These are phyloP conservation scores for Scaptodrosophila lebanonensis DNA, from an alignment of 1,140 invertebrate species.

Conservation along the genomic window DNA sequence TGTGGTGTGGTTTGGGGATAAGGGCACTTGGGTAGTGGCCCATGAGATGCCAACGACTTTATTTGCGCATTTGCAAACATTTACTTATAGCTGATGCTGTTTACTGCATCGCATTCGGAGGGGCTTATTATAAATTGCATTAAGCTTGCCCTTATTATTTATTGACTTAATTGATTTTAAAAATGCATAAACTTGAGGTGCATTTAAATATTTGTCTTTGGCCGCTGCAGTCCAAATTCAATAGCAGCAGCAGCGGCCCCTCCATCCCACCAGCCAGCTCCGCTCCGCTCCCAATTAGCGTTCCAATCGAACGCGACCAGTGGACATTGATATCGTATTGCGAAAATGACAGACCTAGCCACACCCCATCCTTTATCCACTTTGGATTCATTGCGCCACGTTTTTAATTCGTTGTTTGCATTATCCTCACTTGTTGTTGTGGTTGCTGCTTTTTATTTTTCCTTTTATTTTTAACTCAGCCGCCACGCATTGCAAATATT, in stretches of 20 bases:
- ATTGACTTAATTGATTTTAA: constrained; percentile 77
- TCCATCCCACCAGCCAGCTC: too few species aligned
- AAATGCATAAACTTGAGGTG: constrained; percentile 74
- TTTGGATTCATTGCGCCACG: constrained; percentile 3
- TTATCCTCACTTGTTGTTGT: constrained; percentile 45
- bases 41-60: constrained; percentile 3
- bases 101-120: constrained; percentile 14
- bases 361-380: not conserved
- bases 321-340: too few species aligned
- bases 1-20: too few species aligned
- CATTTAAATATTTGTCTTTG: constrained; percentile 76
- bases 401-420: constrained; percentile 68
- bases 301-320: constrained; percentile 28
- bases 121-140: constrained; percentile 61
- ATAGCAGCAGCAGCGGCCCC: constrained; percentile 37
- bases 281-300: constrained; percentile 65
- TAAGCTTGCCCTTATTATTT: constrained; percentile 68
- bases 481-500: constrained; percentile 62
- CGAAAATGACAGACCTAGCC: too few species aligned
- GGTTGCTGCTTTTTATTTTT: constrained; percentile 10
- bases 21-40: too few species aligned
- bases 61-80: constrained; percentile 30
- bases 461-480: not conserved
- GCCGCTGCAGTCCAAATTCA: constrained; percentile 63
- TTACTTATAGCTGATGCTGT: constrained; percentile 31